Percentiles rank a stretch among this genome's conserved stretches.
phyloP scores from a whole-genome alignment of 53 echinoderm and acorn worm species.

The Temnopleurus reevesii region DNA sequence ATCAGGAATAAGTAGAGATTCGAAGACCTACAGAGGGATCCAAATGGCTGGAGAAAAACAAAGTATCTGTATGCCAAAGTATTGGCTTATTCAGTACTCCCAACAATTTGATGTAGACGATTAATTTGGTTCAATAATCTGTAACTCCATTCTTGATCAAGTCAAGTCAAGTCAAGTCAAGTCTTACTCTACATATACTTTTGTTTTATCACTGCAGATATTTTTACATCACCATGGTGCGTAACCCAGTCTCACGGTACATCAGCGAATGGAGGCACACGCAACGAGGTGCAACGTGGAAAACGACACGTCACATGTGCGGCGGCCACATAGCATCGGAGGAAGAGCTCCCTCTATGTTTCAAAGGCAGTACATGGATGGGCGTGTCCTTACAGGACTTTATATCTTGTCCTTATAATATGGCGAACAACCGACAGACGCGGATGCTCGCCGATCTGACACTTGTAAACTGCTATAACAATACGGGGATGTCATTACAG shows the following conservation, averaged over 20 bases:
- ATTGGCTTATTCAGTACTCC: too few species aligned
- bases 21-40: too few species aligned
- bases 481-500: constrained; percentile 57
- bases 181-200: too few species aligned
- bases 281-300: constrained; percentile 91
- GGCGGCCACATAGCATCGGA: constrained; percentile 65
- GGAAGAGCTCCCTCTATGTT: constrained; percentile 75
- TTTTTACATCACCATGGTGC: constrained; percentile 86
- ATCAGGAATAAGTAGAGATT: too few species aligned
- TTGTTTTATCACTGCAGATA: constrained; percentile 65
- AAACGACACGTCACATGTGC: constrained; percentile 81
- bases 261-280: constrained; percentile 97
- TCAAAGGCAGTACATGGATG: constrained; percentile 65
- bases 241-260: constrained; percentile 78
- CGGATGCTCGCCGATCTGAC: constrained; percentile 91
- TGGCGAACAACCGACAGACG: constrained; percentile 87
- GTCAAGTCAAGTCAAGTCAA: too few species aligned
- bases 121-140: too few species aligned
- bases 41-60: too few species aligned
- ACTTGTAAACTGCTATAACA: constrained; percentile 83
- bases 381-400: constrained; percentile 83
- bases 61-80: too few species aligned
- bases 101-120: too few species aligned
- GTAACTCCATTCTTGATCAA: too few species aligned
- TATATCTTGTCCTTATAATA: constrained; percentile 74